Evolutionary conservation across 2,797 vertebrate genomes (phyloP).

Genomic region (Hemibagrus guttatus): DNA sequence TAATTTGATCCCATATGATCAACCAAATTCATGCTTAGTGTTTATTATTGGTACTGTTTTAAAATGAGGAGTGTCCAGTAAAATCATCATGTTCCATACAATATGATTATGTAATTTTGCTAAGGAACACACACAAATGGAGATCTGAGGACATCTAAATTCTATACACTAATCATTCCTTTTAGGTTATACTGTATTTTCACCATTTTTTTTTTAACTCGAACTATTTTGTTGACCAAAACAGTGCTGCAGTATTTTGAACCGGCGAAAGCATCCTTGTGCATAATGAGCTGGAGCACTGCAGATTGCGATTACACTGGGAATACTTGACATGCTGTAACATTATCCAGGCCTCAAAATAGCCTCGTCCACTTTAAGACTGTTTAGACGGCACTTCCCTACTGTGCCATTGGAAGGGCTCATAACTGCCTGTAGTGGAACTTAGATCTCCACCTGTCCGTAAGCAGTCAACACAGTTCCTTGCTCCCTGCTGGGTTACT

Average conservation of each 20-base stretch:
- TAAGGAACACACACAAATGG: neutral
- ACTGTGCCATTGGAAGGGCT: conserved; percentile 71
- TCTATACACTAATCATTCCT: neutral
- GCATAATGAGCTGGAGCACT: conserved; percentile 41
- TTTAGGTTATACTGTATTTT: neutral
- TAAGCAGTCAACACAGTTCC: conserved; percentile 53
- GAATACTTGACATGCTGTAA: conserved; percentile 83
- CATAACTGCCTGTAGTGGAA: conserved; percentile 61
- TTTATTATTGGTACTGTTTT: neutral
- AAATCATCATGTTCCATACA: neutral
- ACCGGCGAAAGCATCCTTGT: neutral
- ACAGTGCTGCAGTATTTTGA: neutral
- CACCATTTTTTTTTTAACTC: neutral
- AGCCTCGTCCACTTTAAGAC: conserved; percentile 72
- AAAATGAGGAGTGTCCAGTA: neutral
- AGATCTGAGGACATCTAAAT: neutral
- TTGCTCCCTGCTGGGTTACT: conserved; percentile 5
- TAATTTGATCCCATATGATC: neutral
- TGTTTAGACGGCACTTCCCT: conserved; percentile 70
- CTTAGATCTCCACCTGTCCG: conserved; percentile 66
- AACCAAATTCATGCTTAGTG: neutral
- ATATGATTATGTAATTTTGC: neutral
- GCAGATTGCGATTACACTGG: conserved; percentile 79
- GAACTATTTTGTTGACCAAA: neutral
- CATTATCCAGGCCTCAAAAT: conserved; percentile 81